Base-by-base conservation (phyloP, 1,140 invertebrate genomes). In the Bactericera cockerelli region DNA sequence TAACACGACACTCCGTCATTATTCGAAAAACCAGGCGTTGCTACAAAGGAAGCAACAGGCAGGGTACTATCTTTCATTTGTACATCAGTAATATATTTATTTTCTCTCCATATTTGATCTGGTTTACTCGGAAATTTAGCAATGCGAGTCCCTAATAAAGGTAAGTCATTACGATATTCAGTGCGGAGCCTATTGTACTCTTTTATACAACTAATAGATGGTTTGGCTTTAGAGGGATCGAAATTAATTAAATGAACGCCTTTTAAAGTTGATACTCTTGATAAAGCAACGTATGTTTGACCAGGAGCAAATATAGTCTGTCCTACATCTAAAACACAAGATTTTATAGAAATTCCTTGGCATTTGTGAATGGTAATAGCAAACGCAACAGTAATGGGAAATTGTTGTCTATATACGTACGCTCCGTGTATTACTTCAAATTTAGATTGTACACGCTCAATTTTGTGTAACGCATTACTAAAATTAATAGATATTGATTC, bases 361-460 rank as follows among this genome's bases (percentile, higher is more conserved):
- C 66, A 67, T 64, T 71, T 72, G 57, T 72, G 70, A 56, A 73
- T 67, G 24, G 70, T 72, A 28, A 70, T 68, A n/a, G 64, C 69
- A 65, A 70, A 71, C 55, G 69, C 70, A 3, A 67, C 39, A 26
- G 58, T 64, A 10, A 71, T 63, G 16, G 70, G 69, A 68, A 71
- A 73, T 65, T 73, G 71, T 61, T 67, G 62, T 55, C 70, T 61
- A 31, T 66, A 61, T 26, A 69, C 61, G 63, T 25, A 70, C 14
- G 62, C 64, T 61, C 56, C 61, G 62, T 66, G 57, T 62, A 68
- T 66, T 25, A 71, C 58, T 65, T 67, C 49, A 66, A 71, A 68
- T 61, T 69, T 69, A 39, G 63, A 60, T 61, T 61, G 57, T 19
- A 61, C 38, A 58, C 55, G 58, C 57, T 66, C 65, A 26, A 69